Base-by-base conservation (phyloP, 2,888 invertebrate genomes). In the Chrysolina oricalcia region DNA sequence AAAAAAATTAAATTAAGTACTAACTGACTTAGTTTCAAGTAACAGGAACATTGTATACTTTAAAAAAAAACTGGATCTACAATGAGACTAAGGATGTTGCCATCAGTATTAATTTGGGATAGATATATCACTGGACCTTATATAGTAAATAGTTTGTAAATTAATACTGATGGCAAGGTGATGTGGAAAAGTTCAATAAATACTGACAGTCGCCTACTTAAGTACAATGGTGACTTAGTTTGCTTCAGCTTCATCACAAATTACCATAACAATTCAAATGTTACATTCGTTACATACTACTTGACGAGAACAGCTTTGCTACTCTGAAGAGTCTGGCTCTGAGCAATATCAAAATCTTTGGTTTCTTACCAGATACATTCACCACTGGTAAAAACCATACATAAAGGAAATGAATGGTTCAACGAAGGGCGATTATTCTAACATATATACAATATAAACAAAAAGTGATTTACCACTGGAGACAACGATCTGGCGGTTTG, bases 31-130 rank as follows among this genome's bases (percentile, higher is more conserved):
- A 88, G 88, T 88, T 87, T 86, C 86, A 81, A 86, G 85, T 86
- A 66, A 86, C 86, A 89, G 89, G 89, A 89, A 89, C 89, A 88
- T 89, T 84, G 85, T 85, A 87, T 88, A 86, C 86, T 87, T 86
- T 86, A 87, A 87, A 86, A 85, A 87, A 78, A 48, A 73, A 86
- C 85, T 83, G 85, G 85, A 79, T 77, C 78, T 79, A 80, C 79
- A 77, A 79, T 70, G 59, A 48, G 67, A 73, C 63, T 69, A 67
- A 66, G 35, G 27, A 77, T 43, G 50, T 76, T 76, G 78, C 77
- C 73, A 70, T 80, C 72, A 70, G 70, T 73, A 65, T 79, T 76
- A 77, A 72, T 74, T 78, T 75, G 23, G 63, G 67, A 62, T 63
- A 68, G 67, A 62, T 48, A 50, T 70, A 73, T 75, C 70, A 76